These are phyloP conservation scores for Antigone vipio DNA, from an alignment of 2,113 vertebrate species.

Conservation along the genomic window DNA sequence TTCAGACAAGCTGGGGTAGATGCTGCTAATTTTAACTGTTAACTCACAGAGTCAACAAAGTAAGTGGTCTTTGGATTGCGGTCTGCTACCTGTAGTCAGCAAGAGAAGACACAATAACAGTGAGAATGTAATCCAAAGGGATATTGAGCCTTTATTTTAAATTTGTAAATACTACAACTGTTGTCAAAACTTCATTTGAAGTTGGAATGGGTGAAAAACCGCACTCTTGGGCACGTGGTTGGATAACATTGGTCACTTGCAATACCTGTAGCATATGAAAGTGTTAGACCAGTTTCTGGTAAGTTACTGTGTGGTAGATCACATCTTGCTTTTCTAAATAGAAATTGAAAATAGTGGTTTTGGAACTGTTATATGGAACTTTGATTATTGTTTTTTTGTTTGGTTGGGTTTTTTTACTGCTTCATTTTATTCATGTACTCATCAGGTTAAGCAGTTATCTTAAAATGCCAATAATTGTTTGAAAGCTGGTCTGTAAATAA, in stretches of 20 bases:
- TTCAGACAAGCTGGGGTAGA: background rate
- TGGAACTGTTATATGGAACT: constrained; percentile 41
- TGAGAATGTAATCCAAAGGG: constrained; percentile 36
- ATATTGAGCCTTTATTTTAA: constrained; percentile 19
- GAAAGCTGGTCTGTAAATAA: constrained; percentile 74
- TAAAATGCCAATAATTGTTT: constrained; percentile 69
- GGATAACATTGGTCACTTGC: constrained; percentile 14
- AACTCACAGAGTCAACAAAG: background rate
- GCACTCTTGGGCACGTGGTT: constrained; percentile 42
- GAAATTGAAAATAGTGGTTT: constrained; percentile 52
- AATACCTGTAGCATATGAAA: constrained; percentile 47
- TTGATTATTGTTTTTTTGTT: constrained; percentile 24
- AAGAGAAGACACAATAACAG: background rate
- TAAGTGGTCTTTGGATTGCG: background rate
- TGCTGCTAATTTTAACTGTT: constrained; percentile 25
- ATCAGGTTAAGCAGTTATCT: constrained; percentile 60
- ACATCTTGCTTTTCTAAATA: constrained; percentile 65
- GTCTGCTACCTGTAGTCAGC: background rate
- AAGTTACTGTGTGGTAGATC: constrained; percentile 64
- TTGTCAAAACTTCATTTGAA: constrained; percentile 64
- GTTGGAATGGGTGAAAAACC: constrained; percentile 39
- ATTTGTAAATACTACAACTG: constrained; percentile 70
- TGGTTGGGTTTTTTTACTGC: constrained; percentile 48
- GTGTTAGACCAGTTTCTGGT: constrained; percentile 66
- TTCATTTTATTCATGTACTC: constrained; percentile 56